phyloP scores from a whole-genome alignment of 2,797 vertebrate genomes.

The Vireo griseus region DNA sequence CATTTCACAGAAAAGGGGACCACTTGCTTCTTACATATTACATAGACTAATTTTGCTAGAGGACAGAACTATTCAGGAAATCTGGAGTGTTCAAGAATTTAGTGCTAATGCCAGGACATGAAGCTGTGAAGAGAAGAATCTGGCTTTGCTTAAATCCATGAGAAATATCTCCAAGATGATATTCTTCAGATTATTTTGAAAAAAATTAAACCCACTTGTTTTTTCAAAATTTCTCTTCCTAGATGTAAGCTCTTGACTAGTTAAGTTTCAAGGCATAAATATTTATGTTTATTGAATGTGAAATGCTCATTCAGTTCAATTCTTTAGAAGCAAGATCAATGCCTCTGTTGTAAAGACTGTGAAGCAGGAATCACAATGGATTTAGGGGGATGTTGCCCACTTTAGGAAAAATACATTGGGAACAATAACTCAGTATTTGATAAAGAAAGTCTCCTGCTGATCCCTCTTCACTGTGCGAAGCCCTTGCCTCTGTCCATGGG shows the following conservation, averaged over 20 bases:
- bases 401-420: not conserved
- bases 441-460: not conserved
- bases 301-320: not conserved
- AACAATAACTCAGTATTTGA: not conserved
- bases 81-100: not conserved
- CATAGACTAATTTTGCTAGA: not conserved
- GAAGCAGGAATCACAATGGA: not conserved
- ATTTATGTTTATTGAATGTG: not conserved
- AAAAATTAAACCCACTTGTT: not conserved
- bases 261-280: not conserved
- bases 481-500: not conserved
- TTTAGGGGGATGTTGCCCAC: accelerated
- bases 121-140: not conserved
- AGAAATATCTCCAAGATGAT: not conserved
- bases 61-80: not conserved
- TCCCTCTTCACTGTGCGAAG: not conserved
- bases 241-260: not conserved
- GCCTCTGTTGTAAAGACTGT: not conserved
- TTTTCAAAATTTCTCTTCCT: not conserved
- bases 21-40: not conserved
- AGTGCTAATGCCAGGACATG: not conserved
- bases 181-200: not conserved
- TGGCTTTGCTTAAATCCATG: not conserved
- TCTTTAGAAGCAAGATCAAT: not conserved
- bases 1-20: not conserved